A percentile compares a stretch with the other conserved stretches of the same genome.
Evolutionary conservation across 2,113 vertebrate genomes (phyloP).

Genomic region (Bubo blakistoni): DNA sequence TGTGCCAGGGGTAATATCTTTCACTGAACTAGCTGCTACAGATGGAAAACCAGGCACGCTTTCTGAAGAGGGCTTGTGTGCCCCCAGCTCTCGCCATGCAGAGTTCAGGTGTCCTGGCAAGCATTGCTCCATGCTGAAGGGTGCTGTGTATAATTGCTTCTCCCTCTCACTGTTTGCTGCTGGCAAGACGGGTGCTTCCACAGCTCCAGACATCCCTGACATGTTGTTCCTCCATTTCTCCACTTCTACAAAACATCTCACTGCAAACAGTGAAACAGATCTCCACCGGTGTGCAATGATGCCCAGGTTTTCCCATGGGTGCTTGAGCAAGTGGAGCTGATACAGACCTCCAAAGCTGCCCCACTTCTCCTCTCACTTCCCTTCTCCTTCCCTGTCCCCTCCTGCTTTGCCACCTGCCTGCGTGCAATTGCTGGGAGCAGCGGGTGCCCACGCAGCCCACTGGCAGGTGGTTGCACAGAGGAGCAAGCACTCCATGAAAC

Average conservation of each 20-base stretch:
- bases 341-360: not conserved
- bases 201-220: not conserved
- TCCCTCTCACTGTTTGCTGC: not conserved
- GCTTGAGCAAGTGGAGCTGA: fast-evolving
- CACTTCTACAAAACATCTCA: not conserved
- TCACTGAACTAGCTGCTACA: not conserved
- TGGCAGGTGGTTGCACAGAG: fast-evolving
- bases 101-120: not conserved
- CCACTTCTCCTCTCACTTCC: not conserved
- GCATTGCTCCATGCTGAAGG: not conserved
- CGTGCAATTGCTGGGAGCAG: not conserved
- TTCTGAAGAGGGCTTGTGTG: not conserved
- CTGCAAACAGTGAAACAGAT: not conserved
- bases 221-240: not conserved
- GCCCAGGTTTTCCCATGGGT: fast-evolving
- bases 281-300: not conserved
- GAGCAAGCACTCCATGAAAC: not conserved
- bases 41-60: fast-evolving
- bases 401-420: not conserved
- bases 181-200: not conserved
- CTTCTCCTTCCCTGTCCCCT: not conserved
- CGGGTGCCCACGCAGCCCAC: fast-evolving
- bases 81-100: not conserved
- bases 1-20: not conserved
- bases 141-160: not conserved